These are phyloP conservation scores for Tetrapedia diversipes DNA, from an alignment of 2,888 invertebrate genomes.

Conservation along the genomic window DNA sequence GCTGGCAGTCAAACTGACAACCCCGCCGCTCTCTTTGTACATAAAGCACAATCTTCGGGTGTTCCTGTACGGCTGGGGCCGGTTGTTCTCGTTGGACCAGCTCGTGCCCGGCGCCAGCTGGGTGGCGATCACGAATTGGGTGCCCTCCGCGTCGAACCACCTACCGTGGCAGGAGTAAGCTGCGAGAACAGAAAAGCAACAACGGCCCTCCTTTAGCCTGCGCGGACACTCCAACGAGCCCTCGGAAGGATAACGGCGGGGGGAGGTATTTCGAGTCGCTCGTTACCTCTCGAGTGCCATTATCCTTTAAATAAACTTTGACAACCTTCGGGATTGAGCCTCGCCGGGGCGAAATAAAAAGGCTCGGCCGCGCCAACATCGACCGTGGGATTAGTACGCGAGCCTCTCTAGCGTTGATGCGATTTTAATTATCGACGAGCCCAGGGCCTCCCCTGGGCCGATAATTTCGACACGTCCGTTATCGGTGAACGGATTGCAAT, in stretches of 20 bases:
- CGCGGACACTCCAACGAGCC: slow-evolving; percentile 12
- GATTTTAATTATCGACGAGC: slow-evolving; percentile 30
- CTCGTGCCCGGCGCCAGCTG: slow-evolving; percentile 85
- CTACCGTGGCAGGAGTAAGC: slow-evolving; percentile 95
- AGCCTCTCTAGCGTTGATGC: slow-evolving; percentile 28
- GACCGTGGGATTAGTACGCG: too few relatives aligned
- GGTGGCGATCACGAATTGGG: slow-evolving; percentile 92
- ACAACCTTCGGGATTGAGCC: slow-evolving; percentile 39
- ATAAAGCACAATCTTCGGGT: slow-evolving; percentile 90
- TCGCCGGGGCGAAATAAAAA: slow-evolving; percentile 36
- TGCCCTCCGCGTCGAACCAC: slow-evolving; percentile 91
- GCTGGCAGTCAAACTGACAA: slow-evolving; percentile 81
- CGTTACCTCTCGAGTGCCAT: slow-evolving; percentile 61
- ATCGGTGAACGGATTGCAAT: too few relatives aligned
- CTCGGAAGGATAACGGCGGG: slow-evolving; percentile 23
- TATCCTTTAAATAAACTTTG: slow-evolving; percentile 63
- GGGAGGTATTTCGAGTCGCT: slow-evolving; percentile 39
- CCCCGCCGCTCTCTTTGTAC: slow-evolving; percentile 86
- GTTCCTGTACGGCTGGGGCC: slow-evolving; percentile 81
- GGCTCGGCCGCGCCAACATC: too few relatives aligned
- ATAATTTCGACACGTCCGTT: not conserved
- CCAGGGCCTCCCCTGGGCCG: too few relatives aligned
- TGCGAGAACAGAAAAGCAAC: slow-evolving; percentile 82
- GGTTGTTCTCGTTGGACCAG: slow-evolving; percentile 77
- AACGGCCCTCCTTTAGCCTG: slow-evolving; percentile 1